Base-by-base conservation (phyloP, 2,888 invertebrate genomes). In the Piscicola geometra region DNA sequence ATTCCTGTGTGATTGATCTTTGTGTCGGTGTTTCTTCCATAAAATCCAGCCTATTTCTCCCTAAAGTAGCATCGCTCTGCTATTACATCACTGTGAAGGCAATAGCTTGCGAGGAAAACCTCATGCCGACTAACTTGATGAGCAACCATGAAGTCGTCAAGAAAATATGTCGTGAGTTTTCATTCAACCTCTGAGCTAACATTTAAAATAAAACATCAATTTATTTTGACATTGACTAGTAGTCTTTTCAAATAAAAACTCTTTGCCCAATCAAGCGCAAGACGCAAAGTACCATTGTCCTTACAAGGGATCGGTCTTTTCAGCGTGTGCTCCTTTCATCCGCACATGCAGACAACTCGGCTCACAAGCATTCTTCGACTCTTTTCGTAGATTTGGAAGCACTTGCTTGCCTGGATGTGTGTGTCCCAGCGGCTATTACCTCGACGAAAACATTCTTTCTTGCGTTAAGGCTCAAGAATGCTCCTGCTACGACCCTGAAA, bases 391-490 rank as follows among this genome's bases (percentile, higher is more conserved):
- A 21, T 33, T 73, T n/a, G 73, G 73, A 1, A 73, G 32, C n/a
- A 73, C 73, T 25, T 73, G 73, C 64, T 60, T 73, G 15, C 73
- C 73, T 9, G 73, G 73, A 3, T 73, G 73, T 41, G 47, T 32
- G 5, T 73, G 73, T 35, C 33, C 64, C 1, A 36, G 5, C 21
- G 73, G 73, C 18, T 56, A 5, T 9, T 64, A 36, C 30, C 1
- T 73, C 0, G 73, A 73, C 25, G 73, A 73, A 32, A 30, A 73
- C 28, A 32, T 25, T 5, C 60, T 25, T 1, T 25, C 18, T 3
- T 73, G 73, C 36, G 15, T 73, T 1, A 30, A 21, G 3, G 64
- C 18, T 0, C 3, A n/a, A 18, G 36, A 64, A 12, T 73, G 73
- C 25, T 60, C 73, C 1, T 73, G 73, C n/a, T 73, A 35, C 15